These are phyloP conservation scores for Apostichopus leukothele DNA, from an alignment of 53 echinoderm and acorn worm species.

Conservation along the genomic window DNA sequence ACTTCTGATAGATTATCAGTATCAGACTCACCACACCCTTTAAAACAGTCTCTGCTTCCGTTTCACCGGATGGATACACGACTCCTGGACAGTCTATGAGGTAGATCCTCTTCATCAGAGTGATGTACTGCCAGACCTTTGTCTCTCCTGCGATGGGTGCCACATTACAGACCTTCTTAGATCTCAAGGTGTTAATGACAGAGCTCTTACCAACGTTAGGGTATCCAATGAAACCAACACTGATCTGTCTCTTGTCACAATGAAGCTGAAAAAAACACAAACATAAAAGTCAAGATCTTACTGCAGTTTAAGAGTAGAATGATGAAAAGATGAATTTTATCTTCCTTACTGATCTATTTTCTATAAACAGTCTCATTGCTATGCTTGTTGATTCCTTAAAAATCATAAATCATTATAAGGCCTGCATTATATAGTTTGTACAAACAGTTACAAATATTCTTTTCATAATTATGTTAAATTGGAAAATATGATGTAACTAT, in stretches of 20 bases:
- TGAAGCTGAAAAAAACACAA: conserved; percentile 59
- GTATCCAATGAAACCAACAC: conserved; percentile 96
- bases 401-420: no score
- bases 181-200: conserved; percentile 86
- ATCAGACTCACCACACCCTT: conserved; percentile 89
- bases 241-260: conserved; percentile 97
- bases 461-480: no score
- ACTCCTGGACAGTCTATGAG: conserved; percentile 97
- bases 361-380: no score
- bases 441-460: no score
- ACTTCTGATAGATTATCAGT: no score
- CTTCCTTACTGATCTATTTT: no score
- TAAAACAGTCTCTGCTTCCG: conserved; percentile 90
- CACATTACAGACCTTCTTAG: conserved; percentile 93
- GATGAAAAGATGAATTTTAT: no score
- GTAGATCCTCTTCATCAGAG: conserved; percentile 92
- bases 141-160: conserved; percentile 98
- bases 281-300: no score
- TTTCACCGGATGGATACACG: conserved; percentile 91
- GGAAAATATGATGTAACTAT: no score
- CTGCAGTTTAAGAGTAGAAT: no score
- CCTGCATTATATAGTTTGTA: no score
- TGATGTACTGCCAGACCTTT: conserved; percentile 99
- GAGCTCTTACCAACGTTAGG: conserved; percentile 98
- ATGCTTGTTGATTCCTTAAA: no score